Evolutionary conservation across 2,797 vertebrate genomes (phyloP).

Genomic region (Pelobates cultripes): DNA sequence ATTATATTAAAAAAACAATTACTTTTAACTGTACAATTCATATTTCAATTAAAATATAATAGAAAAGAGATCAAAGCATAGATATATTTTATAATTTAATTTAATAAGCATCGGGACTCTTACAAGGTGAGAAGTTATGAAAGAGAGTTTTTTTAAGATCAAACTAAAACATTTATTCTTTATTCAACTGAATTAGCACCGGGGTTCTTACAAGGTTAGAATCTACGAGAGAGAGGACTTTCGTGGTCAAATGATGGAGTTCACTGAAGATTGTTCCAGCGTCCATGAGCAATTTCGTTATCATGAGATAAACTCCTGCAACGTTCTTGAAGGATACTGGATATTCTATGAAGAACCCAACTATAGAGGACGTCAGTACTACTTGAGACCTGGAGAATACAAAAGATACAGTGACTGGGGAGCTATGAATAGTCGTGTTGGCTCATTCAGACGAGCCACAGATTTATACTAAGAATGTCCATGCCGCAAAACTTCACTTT

Average conservation of each 20-base stretch:
- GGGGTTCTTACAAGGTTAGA: conserved; percentile 35
- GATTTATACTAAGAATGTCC: conserved; percentile 28
- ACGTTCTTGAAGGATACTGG: conserved; percentile 34
- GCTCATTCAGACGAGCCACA: conserved; percentile 37
- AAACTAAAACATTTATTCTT: too few relatives aligned
- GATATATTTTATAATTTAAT: too few relatives aligned
- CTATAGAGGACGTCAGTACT: conserved; percentile 37
- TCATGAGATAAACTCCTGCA: conserved; percentile 26
- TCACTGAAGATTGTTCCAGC: conserved; percentile 16
- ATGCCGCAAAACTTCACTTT: conserved; percentile 11
- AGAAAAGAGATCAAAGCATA: too few relatives aligned
- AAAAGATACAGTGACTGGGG: conserved; percentile 42
- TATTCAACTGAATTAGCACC: conserved; percentile 18
- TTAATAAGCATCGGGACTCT: too few relatives aligned
- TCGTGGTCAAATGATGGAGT: conserved; percentile 33
- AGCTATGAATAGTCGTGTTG: background rate
- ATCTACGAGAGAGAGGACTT: conserved; percentile 41
- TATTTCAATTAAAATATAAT: too few relatives aligned
- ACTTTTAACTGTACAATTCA: too few relatives aligned
- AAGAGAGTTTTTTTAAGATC: too few relatives aligned
- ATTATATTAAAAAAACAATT: too few relatives aligned
- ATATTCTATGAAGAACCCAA: conserved; percentile 35
- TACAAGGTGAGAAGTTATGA: too few relatives aligned
- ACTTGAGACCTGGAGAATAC: conserved; percentile 41
- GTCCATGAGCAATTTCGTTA: conserved; percentile 22